These are phyloP conservation scores for Hipparchia sbordonii DNA, from an alignment of 2,888 invertebrate genomes.

Conservation along the genomic window DNA sequence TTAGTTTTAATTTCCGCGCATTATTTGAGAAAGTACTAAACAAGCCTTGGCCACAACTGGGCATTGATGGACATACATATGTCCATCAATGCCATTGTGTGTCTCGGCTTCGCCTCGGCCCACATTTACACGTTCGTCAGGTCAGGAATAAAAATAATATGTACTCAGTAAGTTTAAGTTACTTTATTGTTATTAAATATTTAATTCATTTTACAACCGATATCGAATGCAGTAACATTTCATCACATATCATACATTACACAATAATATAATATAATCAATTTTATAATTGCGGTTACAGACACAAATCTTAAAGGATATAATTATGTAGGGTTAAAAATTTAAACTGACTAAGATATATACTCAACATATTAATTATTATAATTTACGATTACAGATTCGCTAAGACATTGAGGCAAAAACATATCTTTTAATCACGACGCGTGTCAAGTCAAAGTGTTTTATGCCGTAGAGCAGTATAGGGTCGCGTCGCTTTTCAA, in stretches of 20 bases:
- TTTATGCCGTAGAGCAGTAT: background rate
- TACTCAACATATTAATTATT: conserved; percentile 42
- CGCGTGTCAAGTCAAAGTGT: background rate
- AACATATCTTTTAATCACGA: background rate
- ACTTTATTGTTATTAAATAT: conserved; percentile 82
- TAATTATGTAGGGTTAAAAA: conserved; percentile 54
- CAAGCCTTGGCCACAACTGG: no score
- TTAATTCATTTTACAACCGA: conserved; percentile 76
- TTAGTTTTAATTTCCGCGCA: no score
- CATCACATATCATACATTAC: conserved; percentile 74
- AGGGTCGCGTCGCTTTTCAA: background rate
- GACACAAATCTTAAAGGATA: conserved; percentile 67
- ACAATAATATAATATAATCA: conserved; percentile 53
- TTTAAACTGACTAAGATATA: conserved; percentile 60
- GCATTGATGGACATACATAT: no score
- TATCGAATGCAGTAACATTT: conserved; percentile 77
- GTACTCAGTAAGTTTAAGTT: conserved; percentile 50
- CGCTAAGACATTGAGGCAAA: conserved; percentile 29
- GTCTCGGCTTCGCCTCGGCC: no score
- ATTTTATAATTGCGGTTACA: conserved; percentile 68
- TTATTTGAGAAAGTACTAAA: no score
- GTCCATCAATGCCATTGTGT: no score
- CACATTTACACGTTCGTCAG: no score
- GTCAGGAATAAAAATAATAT: background rate
- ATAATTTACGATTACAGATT: conserved; percentile 31